Percentiles rank a stretch among this genome's conserved stretches.
phyloP scores from a whole-genome alignment of 2,888 invertebrate species.

The Pinctada fucata region DNA sequence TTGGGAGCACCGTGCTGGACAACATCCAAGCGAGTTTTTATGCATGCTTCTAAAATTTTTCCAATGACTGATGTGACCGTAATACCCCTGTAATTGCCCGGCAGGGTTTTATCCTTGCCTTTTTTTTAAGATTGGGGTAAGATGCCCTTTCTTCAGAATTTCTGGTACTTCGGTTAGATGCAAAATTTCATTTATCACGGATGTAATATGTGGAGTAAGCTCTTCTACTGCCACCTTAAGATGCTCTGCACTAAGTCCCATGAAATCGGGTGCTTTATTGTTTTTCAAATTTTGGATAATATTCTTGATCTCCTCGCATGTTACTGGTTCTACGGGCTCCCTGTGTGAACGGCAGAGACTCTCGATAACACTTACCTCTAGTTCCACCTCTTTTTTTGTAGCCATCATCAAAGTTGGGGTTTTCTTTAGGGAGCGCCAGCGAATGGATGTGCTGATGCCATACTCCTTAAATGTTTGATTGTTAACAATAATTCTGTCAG shows the following conservation, averaged over 20 bases:
- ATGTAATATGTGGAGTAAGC: not conserved
- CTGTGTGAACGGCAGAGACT: not conserved
- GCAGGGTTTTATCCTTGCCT: not conserved
- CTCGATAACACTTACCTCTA: not conserved
- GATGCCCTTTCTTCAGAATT: not conserved
- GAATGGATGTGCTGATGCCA: not conserved
- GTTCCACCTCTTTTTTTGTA: not conserved
- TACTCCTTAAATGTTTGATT: not conserved
- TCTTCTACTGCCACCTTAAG: not conserved
- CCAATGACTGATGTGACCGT: not conserved
- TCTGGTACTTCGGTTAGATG: not conserved
- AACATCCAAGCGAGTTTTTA: not conserved
- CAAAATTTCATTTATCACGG: not conserved
- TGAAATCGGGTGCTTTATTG: not conserved
- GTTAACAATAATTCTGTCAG: not conserved
- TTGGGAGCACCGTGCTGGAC: not conserved
- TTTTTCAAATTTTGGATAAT: not conserved
- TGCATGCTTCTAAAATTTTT: slow-evolving; percentile 2
- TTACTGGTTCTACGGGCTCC: not conserved
- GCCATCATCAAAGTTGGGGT: too few species aligned
- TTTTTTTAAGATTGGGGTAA: not conserved
- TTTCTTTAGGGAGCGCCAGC: too few species aligned
- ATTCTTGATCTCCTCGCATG: not conserved
- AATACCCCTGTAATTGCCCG: slow-evolving; percentile 3
- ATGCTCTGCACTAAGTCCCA: not conserved